Base-by-base conservation (phyloP, 2,113 vertebrate species). In the Neotoma lepida region DNA sequence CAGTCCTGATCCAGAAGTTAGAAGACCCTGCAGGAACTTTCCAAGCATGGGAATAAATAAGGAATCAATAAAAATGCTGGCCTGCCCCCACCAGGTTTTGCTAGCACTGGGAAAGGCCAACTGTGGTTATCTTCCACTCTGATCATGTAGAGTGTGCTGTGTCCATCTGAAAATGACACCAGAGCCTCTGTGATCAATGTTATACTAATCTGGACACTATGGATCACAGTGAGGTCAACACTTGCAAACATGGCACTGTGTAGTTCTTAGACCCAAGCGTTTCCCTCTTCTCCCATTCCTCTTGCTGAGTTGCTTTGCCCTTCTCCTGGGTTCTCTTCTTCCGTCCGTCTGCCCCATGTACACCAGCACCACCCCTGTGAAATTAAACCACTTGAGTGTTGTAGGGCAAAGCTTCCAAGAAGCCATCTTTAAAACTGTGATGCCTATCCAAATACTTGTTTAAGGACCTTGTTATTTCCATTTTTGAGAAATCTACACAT, bases 401-500 rank as follows among this genome's bases (percentile, higher is more conserved):
- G 93, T 81, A 35, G 4, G n/a, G 81, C 63, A 90, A 61, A 92
- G 44, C 68, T 73, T 76, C 41, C 78, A 92, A 28, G n/a, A 88
- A 49, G 46, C 56, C 33, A 22, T 68, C 20, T 51, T 33, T 13
- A 51, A 93, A 96, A 94, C 82, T 26, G 1, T 94, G 95, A 89
- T 9, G 76, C 13, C 58, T 39, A 93, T 56, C 10, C 35, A 89
- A 93, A 78, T 90, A 71, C 73, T 51, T 89, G 54, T 87, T 95
- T 94, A 93, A 77, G 61, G 15, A 91, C 94, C 94, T 74, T 66
- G 51, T 68, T 44, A 80, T 88, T 88, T 54, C 95, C 95, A 93
- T 28, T 80, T 80, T 80, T 78, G 6, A 96, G 96, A 97, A 96
- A 73, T 84, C 12, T 94, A 46, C 56, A 82, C 71, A 80, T 2